phyloP scores from a whole-genome alignment of 2,888 invertebrate genomes.

The Brachylomia viminalis region DNA sequence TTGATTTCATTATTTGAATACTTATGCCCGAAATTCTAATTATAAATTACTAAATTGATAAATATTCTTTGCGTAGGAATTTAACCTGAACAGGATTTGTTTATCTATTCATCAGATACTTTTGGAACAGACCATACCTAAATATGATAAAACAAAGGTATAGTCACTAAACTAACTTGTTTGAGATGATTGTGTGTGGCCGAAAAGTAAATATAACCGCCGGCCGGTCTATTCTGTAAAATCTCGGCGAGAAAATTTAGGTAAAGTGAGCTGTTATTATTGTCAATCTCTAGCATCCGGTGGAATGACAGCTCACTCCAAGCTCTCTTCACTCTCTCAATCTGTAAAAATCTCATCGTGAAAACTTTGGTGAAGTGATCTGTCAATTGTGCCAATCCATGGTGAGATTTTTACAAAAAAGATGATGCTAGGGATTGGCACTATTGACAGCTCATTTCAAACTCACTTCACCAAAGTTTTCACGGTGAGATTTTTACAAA shows the following conservation, averaged over 20 bases:
- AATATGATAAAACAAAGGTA: background rate
- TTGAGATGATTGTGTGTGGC: background rate
- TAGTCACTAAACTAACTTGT: background rate
- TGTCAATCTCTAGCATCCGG: too few relatives aligned
- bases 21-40: background rate
- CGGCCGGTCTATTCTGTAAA: background rate
- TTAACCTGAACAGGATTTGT: background rate
- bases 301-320: background rate
- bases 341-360: too few relatives aligned
- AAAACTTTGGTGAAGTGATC: too few relatives aligned
- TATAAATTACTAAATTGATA: background rate
- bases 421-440: too few relatives aligned
- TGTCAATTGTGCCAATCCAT: too few relatives aligned
- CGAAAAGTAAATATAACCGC: background rate
- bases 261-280: too few relatives aligned
- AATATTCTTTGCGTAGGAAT: background rate
- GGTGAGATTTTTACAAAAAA: too few relatives aligned
- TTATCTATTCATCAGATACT: background rate
- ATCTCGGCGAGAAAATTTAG: background rate
- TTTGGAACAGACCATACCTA: background rate
- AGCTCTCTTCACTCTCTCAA: background rate
- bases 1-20: background rate
- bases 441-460: background rate
- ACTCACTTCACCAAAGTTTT: background rate
- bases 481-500: background rate